Evolutionary conservation across 2,888 invertebrate genomes (phyloP), one percentile per base, ranked within the genome.

Genomic region (Drosophila parthenogenetica): DNA sequence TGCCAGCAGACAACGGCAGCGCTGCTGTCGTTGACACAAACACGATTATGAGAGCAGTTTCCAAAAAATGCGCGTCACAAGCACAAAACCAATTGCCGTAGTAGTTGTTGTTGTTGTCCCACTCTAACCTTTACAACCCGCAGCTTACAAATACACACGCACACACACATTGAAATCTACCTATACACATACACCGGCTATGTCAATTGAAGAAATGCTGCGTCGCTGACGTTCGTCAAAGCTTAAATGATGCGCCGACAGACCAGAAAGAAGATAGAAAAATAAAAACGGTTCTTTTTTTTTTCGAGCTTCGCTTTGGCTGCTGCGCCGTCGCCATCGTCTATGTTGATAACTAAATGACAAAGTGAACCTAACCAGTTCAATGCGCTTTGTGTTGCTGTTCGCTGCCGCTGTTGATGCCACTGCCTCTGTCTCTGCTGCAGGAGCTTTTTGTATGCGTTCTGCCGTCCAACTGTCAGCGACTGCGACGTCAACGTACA

Each of bases 331-430:
- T 45, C 48, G 70, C 66, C 63, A 68, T 64, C 65, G 60, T 62
- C 77, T 72, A 73, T 79, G 81, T 74, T 81, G 87, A 81, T 86
- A 87, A 77, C 74, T 71, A 69, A 74, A 65, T 69, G 71, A 55
- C 57, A 67, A 78, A 84, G 69, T 60, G 60, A 70, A 69, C 68
- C 50, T 68, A 86, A 82, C 85, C 87, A 87, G 87, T 87, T 82
- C 82, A 81, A 82, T 85, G 82, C 77, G 87, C 85, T 79, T 87
- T 73, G 55, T 65, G 55, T 78, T 78, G 64, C 72, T 83, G 29
- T 29, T 8, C 29, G 29, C 29, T 29, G 29, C 29, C n/a, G n/a
- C n/a, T n/a, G n/a, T n/a, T n/a, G n/a, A n/a, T n/a, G n/a, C 22
- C 29, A 8, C 7, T 29, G 29, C 8, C 29, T 7, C 8, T 5